Percentiles rank a stretch among this genome's conserved stretches.
These are phyloP conservation scores for Epinephelus cyanopodus DNA, from an alignment of 2,113 vertebrate genomes.

Conservation along the genomic window DNA sequence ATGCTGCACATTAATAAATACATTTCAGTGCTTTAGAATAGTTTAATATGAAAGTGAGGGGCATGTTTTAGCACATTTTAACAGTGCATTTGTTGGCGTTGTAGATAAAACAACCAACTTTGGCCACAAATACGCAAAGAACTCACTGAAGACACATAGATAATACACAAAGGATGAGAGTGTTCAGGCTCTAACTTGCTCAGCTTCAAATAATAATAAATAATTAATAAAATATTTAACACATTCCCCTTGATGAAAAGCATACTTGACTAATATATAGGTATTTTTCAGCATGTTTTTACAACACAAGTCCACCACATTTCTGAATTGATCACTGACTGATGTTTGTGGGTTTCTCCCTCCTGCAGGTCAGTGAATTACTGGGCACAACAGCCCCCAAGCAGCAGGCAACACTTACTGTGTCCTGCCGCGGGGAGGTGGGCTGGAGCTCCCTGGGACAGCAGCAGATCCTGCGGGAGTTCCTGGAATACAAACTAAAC, in stretches of 20 bases:
- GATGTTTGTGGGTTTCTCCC: constrained; percentile 41
- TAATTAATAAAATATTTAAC: background rate
- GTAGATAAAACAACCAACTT: background rate
- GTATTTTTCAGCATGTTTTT: background rate
- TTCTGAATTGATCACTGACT: constrained; percentile 24
- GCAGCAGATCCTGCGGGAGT: constrained; percentile 83
- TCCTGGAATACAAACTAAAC: constrained; percentile 91
- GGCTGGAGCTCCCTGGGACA: constrained; percentile 92
- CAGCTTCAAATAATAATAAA: background rate
- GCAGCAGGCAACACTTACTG: constrained; percentile 91
- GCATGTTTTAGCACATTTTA: background rate
- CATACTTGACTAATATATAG: background rate
- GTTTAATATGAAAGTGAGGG: background rate
- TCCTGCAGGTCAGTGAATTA: constrained; percentile 88
- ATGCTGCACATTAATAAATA: background rate
- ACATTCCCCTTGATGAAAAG: background rate
- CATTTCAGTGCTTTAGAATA: background rate
- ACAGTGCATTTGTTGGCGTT: background rate
- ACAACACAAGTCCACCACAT: background rate
- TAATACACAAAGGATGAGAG: too few species aligned
- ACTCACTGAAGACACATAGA: too few species aligned
- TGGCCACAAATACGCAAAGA: background rate
- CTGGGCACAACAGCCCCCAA: constrained; percentile 88
- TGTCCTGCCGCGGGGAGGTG: constrained; percentile 92
- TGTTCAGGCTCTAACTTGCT: background rate